These are phyloP conservation scores for Colletes gigas DNA, from an alignment of 1,140 invertebrate species.

Conservation along the genomic window DNA sequence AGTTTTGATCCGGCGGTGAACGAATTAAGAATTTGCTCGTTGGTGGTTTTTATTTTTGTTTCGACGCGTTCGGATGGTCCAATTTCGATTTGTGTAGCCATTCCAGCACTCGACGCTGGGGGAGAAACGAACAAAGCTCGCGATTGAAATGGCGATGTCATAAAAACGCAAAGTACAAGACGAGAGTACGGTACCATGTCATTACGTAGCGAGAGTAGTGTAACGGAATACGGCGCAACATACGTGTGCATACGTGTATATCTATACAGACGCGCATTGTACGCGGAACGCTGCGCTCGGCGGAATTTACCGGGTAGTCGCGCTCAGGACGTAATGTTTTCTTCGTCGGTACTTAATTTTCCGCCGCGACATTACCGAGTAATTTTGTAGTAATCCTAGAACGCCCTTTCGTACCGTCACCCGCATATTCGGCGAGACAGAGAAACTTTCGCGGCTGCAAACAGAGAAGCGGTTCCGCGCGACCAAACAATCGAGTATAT, in stretches of 20 bases:
- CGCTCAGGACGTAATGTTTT: conserved; percentile 15
- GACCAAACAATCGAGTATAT: background rate
- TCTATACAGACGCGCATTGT: background rate
- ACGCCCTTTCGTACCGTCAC: too few relatives aligned
- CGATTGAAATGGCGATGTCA: too few relatives aligned
- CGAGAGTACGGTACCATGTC: background rate
- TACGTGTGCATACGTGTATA: background rate
- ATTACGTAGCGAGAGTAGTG: background rate
- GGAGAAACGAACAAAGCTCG: too few relatives aligned
- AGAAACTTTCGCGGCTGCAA: background rate
- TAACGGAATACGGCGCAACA: background rate
- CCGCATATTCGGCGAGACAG: background rate
- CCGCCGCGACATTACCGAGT: conserved; percentile 10
- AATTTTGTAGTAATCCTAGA: background rate
- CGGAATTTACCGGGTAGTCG: background rate
- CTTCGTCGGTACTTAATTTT: conserved; percentile 27
- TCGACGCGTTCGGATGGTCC: too few relatives aligned
- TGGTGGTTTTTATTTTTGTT: too few relatives aligned
- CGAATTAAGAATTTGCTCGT: too few relatives aligned
- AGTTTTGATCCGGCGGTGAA: too few relatives aligned
- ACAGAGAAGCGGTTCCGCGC: conserved; percentile 2
- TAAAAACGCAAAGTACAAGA: background rate
- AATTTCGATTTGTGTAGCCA: too few relatives aligned
- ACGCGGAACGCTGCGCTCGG: background rate
- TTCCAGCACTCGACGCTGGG: too few relatives aligned